phyloP scores from a whole-genome alignment of 2,797 vertebrate species.

The Pseudochromis fuscus region DNA sequence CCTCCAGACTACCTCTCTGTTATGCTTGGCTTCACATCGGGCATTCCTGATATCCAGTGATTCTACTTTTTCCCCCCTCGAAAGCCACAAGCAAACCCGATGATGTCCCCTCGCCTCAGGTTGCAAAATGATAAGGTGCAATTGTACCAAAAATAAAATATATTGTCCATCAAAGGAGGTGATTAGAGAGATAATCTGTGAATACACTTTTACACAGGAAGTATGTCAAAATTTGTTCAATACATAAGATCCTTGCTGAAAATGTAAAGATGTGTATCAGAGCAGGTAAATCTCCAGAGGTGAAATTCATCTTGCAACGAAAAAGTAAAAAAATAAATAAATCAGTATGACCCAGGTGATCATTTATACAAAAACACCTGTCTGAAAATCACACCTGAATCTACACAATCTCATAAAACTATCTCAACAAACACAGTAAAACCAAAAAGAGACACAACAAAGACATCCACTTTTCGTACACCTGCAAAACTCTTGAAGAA shows the following conservation, averaged over 20 bases:
- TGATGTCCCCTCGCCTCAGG: conserved; percentile 26
- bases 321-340: conserved; percentile 17
- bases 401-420: conserved; percentile 14
- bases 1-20: conserved; percentile 75
- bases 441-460: background rate
- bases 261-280: background rate
- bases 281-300: background rate
- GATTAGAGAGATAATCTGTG: background rate
- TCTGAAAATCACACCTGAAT: conserved; percentile 19
- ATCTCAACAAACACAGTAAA: background rate
- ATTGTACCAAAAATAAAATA: conserved; percentile 1
- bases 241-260: background rate
- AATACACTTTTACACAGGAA: background rate
- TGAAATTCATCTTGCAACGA: background rate
- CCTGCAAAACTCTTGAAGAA: conserved; percentile 31
- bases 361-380: conserved; percentile 44
- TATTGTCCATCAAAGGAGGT: background rate
- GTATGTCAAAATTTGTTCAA: background rate
- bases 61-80: conserved; percentile 70
- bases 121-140: conserved; percentile 26
- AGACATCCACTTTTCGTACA: conserved; percentile 31
- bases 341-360: background rate
- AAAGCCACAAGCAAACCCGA: conserved; percentile 58
- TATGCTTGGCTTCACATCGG: conserved; percentile 79
- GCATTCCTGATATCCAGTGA: conserved; percentile 82